Evolutionary conservation across 1,140 invertebrate species (phyloP), one percentile per base, ranked within the genome.

Genomic region (Tribolium madens): DNA sequence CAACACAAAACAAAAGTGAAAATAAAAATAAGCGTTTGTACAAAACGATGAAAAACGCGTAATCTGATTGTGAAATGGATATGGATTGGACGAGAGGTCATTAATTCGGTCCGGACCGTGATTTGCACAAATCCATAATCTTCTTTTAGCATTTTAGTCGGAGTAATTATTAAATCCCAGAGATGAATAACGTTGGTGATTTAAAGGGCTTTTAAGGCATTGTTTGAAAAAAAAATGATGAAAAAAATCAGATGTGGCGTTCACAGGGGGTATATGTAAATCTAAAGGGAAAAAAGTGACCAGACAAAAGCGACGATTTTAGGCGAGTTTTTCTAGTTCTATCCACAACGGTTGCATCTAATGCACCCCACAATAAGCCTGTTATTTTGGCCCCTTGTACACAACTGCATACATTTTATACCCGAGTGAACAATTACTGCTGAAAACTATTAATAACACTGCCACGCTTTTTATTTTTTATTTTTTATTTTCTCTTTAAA

Each of bases 281-380:
- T 18, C 21, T 3, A 26, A 4, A 21, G 0, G 50, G 50, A n/a
- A 64, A 64, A 64, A 64, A 64, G 13, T 33, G 57, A 33, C 17
- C 57, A 64, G 57, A 64, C 57, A 64, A 64, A 60, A 14, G 21
- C 57, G 53, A 21, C 57, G 31, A 12, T 33, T 64, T 26, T 64
- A 64, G 57, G 21, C 57, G 26, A 64, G 57, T 64, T 64, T 64
- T 64, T 64, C 57, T 64, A 64, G 57, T 64, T 64, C 31, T 10
- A 31, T 17, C 14, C 26, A 64, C 57, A 64, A 64, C 57, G 57
- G 57, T 64, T 13, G 57, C 57, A 33, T 33, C 21, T 50, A 31
- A 64, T 64, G 26, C 57, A 64, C 57, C 57, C 57, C 57, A 64
- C 26, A 64, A 33, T 64, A 64, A 64, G 57, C 57, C 57, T 64